phyloP scores from a whole-genome alignment of 2,888 invertebrate genomes.

The Seira ritae region DNA sequence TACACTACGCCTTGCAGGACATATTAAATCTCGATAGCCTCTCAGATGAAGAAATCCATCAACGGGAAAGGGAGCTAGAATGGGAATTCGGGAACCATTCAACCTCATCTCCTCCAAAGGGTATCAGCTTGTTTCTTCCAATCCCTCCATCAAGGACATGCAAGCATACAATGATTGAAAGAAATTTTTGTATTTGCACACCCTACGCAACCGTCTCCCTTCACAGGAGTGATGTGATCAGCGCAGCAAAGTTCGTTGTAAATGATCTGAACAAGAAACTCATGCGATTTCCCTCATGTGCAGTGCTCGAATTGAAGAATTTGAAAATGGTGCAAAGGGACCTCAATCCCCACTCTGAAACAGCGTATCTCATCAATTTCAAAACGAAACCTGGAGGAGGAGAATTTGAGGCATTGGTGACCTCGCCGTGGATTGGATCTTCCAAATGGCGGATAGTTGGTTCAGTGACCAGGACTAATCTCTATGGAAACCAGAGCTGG shows the following conservation, averaged over 20 bases:
- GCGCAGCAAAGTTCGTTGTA: conserved; percentile 80
- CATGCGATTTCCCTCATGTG: conserved; percentile 79
- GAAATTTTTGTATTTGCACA: conserved; percentile 93
- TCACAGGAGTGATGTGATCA: conserved; percentile 77
- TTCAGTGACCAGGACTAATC: conserved; percentile 77
- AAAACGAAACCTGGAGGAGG: conserved; percentile 82
- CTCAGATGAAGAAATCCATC: neutral
- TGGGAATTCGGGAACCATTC: too few species aligned
- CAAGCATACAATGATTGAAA: conserved; percentile 84
- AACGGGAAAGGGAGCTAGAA: neutral
- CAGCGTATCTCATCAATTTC: conserved; percentile 30
- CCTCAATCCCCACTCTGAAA: conserved; percentile 77
- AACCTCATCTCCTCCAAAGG: conserved; percentile 72
- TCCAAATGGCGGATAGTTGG: conserved; percentile 77
- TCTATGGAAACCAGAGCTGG: conserved; percentile 75
- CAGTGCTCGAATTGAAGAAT: conserved; percentile 80
- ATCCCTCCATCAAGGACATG: conserved; percentile 86
- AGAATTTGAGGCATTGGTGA: conserved; percentile 87
- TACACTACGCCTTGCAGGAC: neutral
- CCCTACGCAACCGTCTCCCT: conserved; percentile 76
- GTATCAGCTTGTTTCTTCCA: conserved; percentile 86
- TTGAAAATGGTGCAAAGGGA: conserved; percentile 77
- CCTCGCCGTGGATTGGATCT: conserved; percentile 69
- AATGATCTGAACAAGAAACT: conserved; percentile 82
- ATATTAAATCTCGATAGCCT: neutral